Evolutionary conservation across 2,797 vertebrate genomes (phyloP).

Genomic region (Ispidina picta): DNA sequence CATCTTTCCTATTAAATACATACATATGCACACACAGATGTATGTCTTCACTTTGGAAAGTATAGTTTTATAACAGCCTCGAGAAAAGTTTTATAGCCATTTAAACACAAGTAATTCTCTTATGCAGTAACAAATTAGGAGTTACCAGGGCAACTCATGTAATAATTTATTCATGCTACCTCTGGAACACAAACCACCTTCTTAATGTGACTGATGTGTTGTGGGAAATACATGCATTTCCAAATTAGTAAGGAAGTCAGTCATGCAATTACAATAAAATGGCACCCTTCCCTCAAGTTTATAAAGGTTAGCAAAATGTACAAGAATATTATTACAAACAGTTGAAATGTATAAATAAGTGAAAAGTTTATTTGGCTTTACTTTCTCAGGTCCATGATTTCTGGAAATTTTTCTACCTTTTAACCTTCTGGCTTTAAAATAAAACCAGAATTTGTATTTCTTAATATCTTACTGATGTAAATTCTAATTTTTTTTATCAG

Average conservation of each 20-base stretch:
- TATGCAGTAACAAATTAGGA: slow-evolving; percentile 22
- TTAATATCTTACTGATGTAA: not conserved
- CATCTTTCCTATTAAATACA: not conserved
- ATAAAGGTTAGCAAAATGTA: not conserved
- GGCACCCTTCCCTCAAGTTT: not conserved
- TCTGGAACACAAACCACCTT: not conserved
- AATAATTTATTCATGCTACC: slow-evolving; percentile 11
- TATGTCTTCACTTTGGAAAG: not conserved
- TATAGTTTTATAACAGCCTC: not conserved
- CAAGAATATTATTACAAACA: not conserved
- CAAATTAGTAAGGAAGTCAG: not conserved
- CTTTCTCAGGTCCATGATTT: not conserved
- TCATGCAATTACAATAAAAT: not conserved
- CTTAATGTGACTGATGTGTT: not conserved
- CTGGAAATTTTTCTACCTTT: not conserved
- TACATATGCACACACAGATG: not conserved
- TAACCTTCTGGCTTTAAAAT: not conserved
- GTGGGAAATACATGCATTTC: not conserved
- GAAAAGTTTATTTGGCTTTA: not conserved
- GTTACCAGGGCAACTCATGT: slow-evolving; percentile 48
- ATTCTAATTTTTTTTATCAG: not conserved
- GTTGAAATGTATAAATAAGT: not conserved
- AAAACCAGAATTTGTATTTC: not conserved
- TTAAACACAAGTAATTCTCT: slow-evolving; percentile 6
- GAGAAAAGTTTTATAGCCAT: slow-evolving; percentile 1